Conservation (phyloP, 2,888 invertebrate genomes). For the Cataglyphis albicans region DNA sequence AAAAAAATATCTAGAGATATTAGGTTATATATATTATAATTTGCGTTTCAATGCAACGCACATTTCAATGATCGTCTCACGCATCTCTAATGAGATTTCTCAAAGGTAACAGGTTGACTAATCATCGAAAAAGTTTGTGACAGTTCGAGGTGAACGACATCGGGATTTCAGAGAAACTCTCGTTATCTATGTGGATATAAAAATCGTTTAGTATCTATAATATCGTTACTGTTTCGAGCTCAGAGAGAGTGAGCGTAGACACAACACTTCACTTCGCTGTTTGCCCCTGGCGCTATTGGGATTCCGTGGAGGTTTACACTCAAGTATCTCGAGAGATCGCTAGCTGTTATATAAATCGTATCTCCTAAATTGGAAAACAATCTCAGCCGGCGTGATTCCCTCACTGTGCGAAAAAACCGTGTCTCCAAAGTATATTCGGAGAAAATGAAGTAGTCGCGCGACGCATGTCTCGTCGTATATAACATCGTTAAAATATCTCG, state of each 20-base stretch:
- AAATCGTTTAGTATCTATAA: conserved; percentile 59
- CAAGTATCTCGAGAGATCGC: conserved; percentile 43
- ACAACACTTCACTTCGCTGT: conserved; percentile 49
- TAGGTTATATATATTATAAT: neutral
- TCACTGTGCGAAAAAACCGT: conserved; percentile 31
- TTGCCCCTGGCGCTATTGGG: conserved; percentile 56
- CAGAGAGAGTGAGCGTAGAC: conserved; percentile 35
- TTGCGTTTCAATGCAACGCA: neutral
- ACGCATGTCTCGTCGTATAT: conserved; percentile 34
- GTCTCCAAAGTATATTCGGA: conserved; percentile 44
- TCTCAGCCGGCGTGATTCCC: conserved; percentile 63
- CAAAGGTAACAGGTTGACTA: neutral
- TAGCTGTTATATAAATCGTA: conserved; percentile 68
- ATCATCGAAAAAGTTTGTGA: conserved; percentile 28
- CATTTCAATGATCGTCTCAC: neutral
- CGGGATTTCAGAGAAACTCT: neutral
- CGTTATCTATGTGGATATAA: conserved; percentile 22
- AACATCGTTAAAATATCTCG: conserved; percentile 61
- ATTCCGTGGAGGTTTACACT: conserved; percentile 64
- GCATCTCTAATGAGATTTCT: neutral
- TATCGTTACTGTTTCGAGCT: conserved; percentile 46
- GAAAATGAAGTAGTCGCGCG: conserved; percentile 58
- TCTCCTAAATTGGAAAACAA: conserved; percentile 71
- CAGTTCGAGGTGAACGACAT: neutral
- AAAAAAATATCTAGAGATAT: neutral